A percentile compares a stretch with the other conserved stretches of the same genome.
These are phyloP conservation scores for Myioborus melanocephalus DNA, from an alignment of 2,797 vertebrate genomes.

Conservation along the genomic window DNA sequence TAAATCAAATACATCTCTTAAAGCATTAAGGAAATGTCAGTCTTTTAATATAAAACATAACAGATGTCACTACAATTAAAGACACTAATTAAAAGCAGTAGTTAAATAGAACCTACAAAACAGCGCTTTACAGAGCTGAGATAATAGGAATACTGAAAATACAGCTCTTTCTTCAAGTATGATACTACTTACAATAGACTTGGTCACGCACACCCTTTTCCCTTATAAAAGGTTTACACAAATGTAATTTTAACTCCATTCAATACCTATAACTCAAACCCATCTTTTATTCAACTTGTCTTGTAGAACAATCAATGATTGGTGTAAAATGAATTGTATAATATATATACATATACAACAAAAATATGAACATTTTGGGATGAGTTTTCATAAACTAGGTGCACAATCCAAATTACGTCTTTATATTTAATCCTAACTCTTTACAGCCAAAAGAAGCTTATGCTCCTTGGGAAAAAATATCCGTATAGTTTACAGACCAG, in stretches of 20 bases:
- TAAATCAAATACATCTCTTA: background rate
- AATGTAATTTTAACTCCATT: background rate
- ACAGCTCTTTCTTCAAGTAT: background rate
- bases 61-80: constrained; percentile 1
- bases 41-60: background rate
- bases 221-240: background rate
- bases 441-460: background rate
- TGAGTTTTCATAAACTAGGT: background rate
- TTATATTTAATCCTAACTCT: background rate
- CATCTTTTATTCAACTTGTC: background rate
- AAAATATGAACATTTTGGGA: background rate
- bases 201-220: background rate
- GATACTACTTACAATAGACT: background rate
- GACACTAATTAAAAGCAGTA: background rate
- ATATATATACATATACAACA: background rate
- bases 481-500: constrained; percentile 2
- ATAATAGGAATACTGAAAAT: background rate
- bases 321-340: background rate
- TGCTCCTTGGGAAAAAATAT: background rate
- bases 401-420: background rate
- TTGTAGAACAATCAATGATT: background rate
- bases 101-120: background rate
- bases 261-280: background rate
- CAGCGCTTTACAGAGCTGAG: accelerated
- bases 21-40: background rate